Conservation (phyloP, 1,140 invertebrate genomes). For the Drosophila lini region DNA sequence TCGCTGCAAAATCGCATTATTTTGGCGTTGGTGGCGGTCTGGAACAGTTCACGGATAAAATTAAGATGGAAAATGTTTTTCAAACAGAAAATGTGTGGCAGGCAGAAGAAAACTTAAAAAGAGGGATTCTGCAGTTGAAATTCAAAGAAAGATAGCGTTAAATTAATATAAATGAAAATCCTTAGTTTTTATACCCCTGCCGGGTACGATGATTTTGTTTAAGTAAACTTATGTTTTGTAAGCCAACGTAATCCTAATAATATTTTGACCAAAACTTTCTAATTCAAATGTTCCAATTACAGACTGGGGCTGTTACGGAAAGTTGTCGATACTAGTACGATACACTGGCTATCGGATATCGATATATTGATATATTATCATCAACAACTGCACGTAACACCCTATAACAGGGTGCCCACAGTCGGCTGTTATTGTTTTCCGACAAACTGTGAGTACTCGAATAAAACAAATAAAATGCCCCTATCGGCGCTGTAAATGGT, state of each 20-base stretch:
- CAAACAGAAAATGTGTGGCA: slow-evolving; percentile 86
- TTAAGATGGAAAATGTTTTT: slow-evolving; percentile 86
- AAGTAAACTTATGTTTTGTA: background rate
- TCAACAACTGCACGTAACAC: background rate
- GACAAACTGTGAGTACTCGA: slow-evolving; percentile 24
- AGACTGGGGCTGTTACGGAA: background rate
- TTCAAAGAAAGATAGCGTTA: slow-evolving; percentile 44
- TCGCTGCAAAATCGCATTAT: slow-evolving; percentile 94
- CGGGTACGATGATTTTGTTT: too few species aligned
- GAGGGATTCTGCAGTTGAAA: slow-evolving; percentile 86
- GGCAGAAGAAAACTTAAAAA: slow-evolving; percentile 86
- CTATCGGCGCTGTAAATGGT: background rate
- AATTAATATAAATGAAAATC: background rate
- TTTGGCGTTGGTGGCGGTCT: slow-evolving; percentile 95
- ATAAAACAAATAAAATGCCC: slow-evolving; percentile 17
- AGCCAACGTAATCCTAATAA: too few species aligned
- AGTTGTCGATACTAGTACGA: background rate
- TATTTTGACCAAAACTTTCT: too few species aligned
- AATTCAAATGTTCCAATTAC: too few species aligned
- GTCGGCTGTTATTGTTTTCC: slow-evolving; percentile 31
- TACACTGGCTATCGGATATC: too few species aligned
- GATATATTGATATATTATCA: too few species aligned
- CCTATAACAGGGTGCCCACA: slow-evolving; percentile 1
- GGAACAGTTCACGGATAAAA: slow-evolving; percentile 88
- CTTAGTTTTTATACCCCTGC: too few species aligned